These are phyloP conservation scores for Zaprionus africanus DNA, from an alignment of 1,140 invertebrate species.

Conservation along the genomic window DNA sequence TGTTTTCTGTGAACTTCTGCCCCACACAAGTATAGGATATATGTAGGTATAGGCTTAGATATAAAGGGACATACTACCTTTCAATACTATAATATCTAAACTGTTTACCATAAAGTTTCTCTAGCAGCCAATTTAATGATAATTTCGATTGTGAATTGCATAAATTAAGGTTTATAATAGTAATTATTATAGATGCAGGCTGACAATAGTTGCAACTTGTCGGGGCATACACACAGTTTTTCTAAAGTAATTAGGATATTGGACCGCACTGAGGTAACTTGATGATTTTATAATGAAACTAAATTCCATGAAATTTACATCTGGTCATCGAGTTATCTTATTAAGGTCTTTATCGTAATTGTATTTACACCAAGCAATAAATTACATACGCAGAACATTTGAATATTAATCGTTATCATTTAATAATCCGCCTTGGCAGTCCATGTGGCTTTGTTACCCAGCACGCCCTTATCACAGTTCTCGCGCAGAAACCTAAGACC, in stretches of 20 bases:
- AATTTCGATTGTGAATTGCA: slow-evolving; percentile 24
- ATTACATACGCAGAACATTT: slow-evolving; percentile 34
- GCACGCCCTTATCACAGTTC: slow-evolving; percentile 86
- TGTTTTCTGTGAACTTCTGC: slow-evolving; percentile 12
- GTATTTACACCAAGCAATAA: slow-evolving; percentile 42
- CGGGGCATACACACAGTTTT: slow-evolving; percentile 40
- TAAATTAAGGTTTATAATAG: slow-evolving; percentile 26
- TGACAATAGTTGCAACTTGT: slow-evolving; percentile 45
- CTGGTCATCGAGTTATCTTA: slow-evolving; percentile 3
- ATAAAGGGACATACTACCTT: slow-evolving; percentile 21
- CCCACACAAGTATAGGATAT: background rate
- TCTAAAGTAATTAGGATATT: slow-evolving; percentile 44
- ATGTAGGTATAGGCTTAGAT: slow-evolving; percentile 42
- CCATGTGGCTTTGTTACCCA: slow-evolving; percentile 74
- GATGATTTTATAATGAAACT: background rate
- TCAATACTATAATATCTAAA: slow-evolving; percentile 38
- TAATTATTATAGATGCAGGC: background rate
- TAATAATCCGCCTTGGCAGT: slow-evolving; percentile 82
- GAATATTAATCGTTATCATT: slow-evolving; percentile 5
- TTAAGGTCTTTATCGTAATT: slow-evolving; percentile 9
- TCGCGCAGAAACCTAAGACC: slow-evolving; percentile 89
- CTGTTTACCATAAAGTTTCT: slow-evolving; percentile 48
- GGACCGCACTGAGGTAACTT: background rate
- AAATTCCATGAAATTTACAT: background rate
- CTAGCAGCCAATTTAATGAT: slow-evolving; percentile 34